Base-by-base conservation (phyloP, 2,888 invertebrate species). In the Cartodere bifasciata region DNA sequence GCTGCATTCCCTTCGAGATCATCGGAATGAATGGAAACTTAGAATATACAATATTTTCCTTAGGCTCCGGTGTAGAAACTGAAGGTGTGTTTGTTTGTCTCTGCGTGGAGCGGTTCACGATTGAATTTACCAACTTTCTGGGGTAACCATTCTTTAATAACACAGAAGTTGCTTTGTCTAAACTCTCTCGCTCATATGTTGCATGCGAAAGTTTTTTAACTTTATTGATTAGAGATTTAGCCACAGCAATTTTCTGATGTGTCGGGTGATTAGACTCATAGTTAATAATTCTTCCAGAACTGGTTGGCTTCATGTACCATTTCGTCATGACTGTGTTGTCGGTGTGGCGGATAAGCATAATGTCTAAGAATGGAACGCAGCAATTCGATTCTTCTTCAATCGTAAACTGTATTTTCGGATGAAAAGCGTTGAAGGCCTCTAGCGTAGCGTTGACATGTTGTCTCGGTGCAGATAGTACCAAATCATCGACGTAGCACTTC, bases 401-500 rank as follows among this genome's bases (percentile, higher is more conserved):
- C 3, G 30, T 30, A 21, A 25, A 26, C 14, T 13, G 12, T 30
- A 30, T 30, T 6, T 26, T 12, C n/a, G n/a, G 5, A 21, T n/a
- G n/a, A n/a, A n/a, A n/a, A n/a, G n/a, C 6, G n/a, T 30, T 22
- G 13, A 29, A 29, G 7, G n/a, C 3, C 23, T 16, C 7, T 10
- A 26, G 13, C 12, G 28, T 16, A 2, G 16, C 7, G n/a, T 32
- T 22, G 10, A 11, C 13, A 10, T 27, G 13, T 5, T 28, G 4
- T 3, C 10, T 20, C 7, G 28, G 29, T 6, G 29, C 23, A 15
- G 23, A 15, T 12, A 29, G 5, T 2, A 32, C 13, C 4, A 16
- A 29, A 12, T 32, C 32, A 26, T 32, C 23, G 13, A 32, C 35
- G 27, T 32, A 34, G 6, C 24, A 20, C 16, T 14, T 24, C n/a